A percentile compares a stretch with the other conserved stretches of the same genome.
phyloP scores from a whole-genome alignment of 2,888 invertebrate species.

The Spodoptera exigua region DNA sequence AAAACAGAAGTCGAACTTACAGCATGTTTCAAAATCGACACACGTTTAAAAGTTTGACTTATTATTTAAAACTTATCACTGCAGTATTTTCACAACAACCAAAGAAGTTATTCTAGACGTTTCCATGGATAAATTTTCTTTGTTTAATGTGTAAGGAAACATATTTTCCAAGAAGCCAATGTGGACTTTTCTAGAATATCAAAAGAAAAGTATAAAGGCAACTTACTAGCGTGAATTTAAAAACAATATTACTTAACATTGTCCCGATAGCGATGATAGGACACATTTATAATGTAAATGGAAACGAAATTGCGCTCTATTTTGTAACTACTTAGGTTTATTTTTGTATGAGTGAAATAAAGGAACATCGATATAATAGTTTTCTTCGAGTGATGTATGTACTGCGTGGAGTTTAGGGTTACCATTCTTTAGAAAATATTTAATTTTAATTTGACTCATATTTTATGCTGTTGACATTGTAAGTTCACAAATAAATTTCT shows the following conservation, averaged over 20 bases:
- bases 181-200: conserved; percentile 28
- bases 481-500: too few relatives aligned
- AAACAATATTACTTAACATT: conserved; percentile 57
- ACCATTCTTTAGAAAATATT: conserved; percentile 11
- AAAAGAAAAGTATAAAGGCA: conserved; percentile 10
- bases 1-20: not conserved
- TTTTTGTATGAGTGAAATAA: conserved; percentile 68
- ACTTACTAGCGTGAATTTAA: conserved; percentile 53
- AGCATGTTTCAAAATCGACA: too few relatives aligned
- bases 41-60: too few relatives aligned
- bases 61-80: too few relatives aligned
- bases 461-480: too few relatives aligned
- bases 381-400: conserved; percentile 72
- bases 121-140: too few relatives aligned
- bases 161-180: conserved; percentile 17
- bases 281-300: conserved; percentile 52
- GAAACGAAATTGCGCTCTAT: conserved; percentile 64
- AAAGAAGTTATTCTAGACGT: too few relatives aligned
- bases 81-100: too few relatives aligned
- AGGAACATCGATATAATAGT: conserved; percentile 81
- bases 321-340: conserved; percentile 49
- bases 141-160: not conserved
- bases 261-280: conserved; percentile 45
- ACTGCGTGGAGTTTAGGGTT: conserved; percentile 56
- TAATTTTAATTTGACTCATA: conserved; percentile 30